Evolutionary conservation across 1,140 invertebrate species (phyloP), one percentile per base, ranked within the genome.

Genomic region (Leptonema lineaticorne): DNA sequence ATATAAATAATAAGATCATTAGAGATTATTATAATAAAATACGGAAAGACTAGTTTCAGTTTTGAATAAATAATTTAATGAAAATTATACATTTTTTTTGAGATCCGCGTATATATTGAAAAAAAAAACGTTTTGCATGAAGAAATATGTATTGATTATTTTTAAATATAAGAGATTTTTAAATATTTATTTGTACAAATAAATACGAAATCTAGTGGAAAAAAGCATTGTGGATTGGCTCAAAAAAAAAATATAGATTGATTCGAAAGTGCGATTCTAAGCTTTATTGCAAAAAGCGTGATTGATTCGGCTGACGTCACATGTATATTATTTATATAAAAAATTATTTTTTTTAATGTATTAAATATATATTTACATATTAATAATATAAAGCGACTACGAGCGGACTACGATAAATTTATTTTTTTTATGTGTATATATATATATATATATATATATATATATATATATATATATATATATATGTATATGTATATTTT

Each of bases 201-300:
- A 57, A 57, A 57, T 67, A 59, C 26, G 24, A 60, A 60, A n/a
- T 68, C 67, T 68, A 71, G 41, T 22, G 57, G 60, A n/a, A n/a
- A 65, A 71, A 71, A 67, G 63, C 22, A 71, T 58, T 67, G 63
- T 62, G 69, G 58, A 66, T 66, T 59, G 30, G 53, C 56, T 59
- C 50, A 59, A 64, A n/a, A n/a, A n/a, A n/a, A n/a, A n/a, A n/a
- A n/a, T n/a, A n/a, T n/a, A n/a, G 33, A 27, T 53, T 24, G n/a
- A 20, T 45, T 28, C 29, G 33, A 60, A 26, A 56, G 46, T 64
- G 62, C 57, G 28, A 33, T 20, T 16, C 28, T 16, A 59, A 37
- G 57, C 50, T n/a, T n/a, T n/a, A n/a, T n/a, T 53, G 50, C 50
- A 53, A 41, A n/a, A n/a, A 53, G 50, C 50, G 50, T 53, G 50